These are phyloP conservation scores for Tipula lateralis DNA, from an alignment of 2,888 invertebrate species.

Conservation along the genomic window DNA sequence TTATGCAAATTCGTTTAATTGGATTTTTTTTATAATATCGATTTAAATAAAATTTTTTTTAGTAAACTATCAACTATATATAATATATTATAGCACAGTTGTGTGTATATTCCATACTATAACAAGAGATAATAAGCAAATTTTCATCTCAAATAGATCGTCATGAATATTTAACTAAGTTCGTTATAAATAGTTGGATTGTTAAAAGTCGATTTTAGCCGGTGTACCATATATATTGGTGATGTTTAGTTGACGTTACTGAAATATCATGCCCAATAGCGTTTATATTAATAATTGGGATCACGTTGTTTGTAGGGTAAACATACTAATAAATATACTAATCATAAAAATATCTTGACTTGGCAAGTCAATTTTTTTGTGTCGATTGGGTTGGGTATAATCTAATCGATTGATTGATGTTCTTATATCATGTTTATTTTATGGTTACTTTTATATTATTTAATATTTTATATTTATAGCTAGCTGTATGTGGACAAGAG, in stretches of 20 bases:
- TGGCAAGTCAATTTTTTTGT: background rate
- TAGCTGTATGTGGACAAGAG: too few species aligned
- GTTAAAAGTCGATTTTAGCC: background rate
- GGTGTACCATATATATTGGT: background rate
- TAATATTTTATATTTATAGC: background rate
- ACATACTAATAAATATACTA: background rate
- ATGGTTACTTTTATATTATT: background rate
- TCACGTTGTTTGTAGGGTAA: background rate
- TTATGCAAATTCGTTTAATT: background rate
- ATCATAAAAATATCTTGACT: background rate
- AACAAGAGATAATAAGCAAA: background rate
- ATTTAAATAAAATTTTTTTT: background rate
- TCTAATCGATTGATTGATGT: slow-evolving; percentile 5
- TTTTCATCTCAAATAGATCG: background rate
- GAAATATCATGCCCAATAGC: background rate
- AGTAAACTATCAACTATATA: background rate
- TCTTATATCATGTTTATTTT: background rate
- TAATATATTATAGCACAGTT: too few species aligned
- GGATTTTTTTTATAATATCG: background rate
- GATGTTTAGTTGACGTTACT: background rate
- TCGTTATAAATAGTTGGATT: background rate
- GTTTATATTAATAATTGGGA: background rate
- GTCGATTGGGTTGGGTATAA: background rate
- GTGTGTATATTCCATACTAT: too few species aligned
- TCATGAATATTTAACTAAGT: background rate